Evolutionary conservation across 2,888 invertebrate species (phyloP).

Genomic region (Metalampra italica): DNA sequence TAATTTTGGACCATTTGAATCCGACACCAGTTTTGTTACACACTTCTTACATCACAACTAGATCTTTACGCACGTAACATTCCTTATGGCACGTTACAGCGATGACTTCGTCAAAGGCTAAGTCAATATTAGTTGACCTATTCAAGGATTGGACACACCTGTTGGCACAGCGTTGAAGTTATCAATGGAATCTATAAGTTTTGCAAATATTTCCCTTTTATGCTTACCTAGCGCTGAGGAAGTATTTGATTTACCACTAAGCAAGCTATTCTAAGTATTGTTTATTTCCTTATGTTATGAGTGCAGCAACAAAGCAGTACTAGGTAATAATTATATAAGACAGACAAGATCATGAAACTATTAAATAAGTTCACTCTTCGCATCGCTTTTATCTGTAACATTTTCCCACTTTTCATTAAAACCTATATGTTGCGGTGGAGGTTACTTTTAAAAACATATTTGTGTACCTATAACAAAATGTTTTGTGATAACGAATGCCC

Average conservation of each 20-base stretch:
- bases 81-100: too few species aligned
- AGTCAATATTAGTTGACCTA: background rate
- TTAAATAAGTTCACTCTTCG: slow-evolving; percentile 1
- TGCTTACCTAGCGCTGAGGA: background rate
- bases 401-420: background rate
- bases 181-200: background rate
- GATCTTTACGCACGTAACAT: too few species aligned
- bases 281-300: background rate
- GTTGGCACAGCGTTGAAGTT: background rate
- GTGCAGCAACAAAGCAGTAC: background rate
- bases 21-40: too few species aligned
- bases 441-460: background rate
- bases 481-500: slow-evolving; percentile 1
- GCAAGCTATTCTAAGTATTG: background rate
- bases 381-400: slow-evolving; percentile 3
- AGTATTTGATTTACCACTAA: background rate
- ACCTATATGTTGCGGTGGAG: slow-evolving; percentile 6
- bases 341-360: background rate
- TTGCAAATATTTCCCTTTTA: background rate
- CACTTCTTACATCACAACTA: too few species aligned
- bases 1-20: too few species aligned
- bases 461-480: slow-evolving; percentile 5
- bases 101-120: background rate
- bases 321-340: too few species aligned
- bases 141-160: background rate